phyloP scores from a whole-genome alignment of 1,140 invertebrate genomes.

The Aphidius ervi region DNA sequence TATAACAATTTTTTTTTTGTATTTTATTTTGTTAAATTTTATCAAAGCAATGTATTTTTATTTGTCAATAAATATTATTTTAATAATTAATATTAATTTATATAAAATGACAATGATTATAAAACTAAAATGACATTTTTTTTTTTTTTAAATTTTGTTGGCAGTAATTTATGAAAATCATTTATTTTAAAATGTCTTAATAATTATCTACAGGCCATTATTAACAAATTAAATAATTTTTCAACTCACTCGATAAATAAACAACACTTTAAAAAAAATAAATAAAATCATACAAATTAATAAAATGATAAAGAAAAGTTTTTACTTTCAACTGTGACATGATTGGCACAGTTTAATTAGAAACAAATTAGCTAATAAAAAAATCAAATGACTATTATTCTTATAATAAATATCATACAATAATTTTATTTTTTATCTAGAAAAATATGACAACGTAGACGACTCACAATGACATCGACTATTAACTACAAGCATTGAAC shows the following conservation, averaged over 20 bases:
- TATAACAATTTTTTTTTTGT: constrained; percentile 1
- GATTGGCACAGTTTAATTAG: no score
- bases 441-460: constrained; percentile 29
- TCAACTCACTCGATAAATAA: no score
- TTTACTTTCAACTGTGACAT: no score
- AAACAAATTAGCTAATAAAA: no score
- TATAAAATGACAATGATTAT: no score
- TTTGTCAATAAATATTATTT: not conserved
- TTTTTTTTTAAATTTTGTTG: constrained; percentile 1
- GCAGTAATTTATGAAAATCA: constrained; percentile 15
- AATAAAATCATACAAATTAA: no score
- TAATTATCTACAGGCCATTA: no score
- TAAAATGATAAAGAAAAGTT: no score
- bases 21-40: not conserved
- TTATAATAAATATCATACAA: constrained; percentile 5
- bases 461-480: constrained; percentile 39
- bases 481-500: constrained; percentile 40
- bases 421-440: constrained; percentile 23
- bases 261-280: no score
- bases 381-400: not conserved
- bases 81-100: no score
- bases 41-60: not conserved
- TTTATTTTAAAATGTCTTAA: constrained; percentile 1
- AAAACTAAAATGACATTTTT: no score
- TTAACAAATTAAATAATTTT: no score